These are phyloP conservation scores for Drosophila pseudotalamancana DNA, from an alignment of 2,888 invertebrate genomes.

Conservation along the genomic window DNA sequence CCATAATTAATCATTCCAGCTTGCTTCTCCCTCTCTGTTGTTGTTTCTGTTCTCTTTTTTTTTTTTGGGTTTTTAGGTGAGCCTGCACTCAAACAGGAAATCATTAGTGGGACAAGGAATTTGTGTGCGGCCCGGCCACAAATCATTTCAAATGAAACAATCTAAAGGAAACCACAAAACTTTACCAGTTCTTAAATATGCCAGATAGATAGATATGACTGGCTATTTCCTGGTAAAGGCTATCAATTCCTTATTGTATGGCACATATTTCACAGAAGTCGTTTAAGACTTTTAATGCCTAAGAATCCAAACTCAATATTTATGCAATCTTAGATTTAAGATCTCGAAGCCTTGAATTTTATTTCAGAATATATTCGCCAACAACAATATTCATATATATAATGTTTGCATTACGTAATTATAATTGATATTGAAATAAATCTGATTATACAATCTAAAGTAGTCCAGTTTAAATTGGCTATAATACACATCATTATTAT, in stretches of 20 bases:
- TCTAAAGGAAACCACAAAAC: slow-evolving; percentile 8
- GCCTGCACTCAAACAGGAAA: slow-evolving; percentile 59
- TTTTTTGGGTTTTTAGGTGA: slow-evolving; percentile 71
- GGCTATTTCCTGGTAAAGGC: background rate
- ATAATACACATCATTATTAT: too few species aligned
- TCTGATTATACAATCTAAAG: too few species aligned
- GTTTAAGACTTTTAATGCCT: too few species aligned
- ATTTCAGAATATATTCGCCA: too few species aligned
- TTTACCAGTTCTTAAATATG: slow-evolving; percentile 28
- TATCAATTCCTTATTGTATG: background rate
- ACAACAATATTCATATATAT: too few species aligned
- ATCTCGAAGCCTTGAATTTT: too few species aligned
- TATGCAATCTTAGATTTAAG: too few species aligned
- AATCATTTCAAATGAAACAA: slow-evolving; percentile 38
- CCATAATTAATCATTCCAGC: slow-evolving; percentile 64
- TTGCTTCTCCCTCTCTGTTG: background rate
- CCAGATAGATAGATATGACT: slow-evolving; percentile 6
- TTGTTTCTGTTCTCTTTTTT: background rate
- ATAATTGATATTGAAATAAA: too few species aligned
- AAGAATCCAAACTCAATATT: too few species aligned
- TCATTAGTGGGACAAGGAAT: slow-evolving; percentile 59
- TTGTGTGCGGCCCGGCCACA: slow-evolving; percentile 28
- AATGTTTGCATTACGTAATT: too few species aligned
- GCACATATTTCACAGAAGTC: background rate
- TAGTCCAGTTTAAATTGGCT: too few species aligned